Base-by-base conservation (phyloP, 2,113 vertebrate genomes). In the Cyanoramphus novaezelandiae region DNA sequence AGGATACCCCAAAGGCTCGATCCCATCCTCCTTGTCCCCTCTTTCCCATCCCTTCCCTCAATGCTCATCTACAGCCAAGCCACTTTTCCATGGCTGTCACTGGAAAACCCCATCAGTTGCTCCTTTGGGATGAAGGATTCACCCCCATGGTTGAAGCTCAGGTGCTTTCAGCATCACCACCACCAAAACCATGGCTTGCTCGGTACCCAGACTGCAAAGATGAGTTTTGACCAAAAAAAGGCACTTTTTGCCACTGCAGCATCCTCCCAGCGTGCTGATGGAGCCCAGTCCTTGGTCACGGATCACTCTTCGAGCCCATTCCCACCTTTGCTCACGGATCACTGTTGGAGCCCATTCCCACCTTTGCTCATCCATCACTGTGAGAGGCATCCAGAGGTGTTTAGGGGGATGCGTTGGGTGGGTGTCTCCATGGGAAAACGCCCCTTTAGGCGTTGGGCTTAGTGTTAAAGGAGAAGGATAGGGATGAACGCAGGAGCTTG, bases 11-110 rank as follows among this genome's bases (percentile, higher is more conserved):
- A 35, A 59, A 59, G 57, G 21, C 29, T 80, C 33, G 3, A 33
- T 50, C 69, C 82, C 64, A 50, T n/a, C 64, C 18, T 70, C 63
- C 27, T 53, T 9, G 17, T 25, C 69, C 72, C 37, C 47, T 24
- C 64, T 39, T 24, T 29, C 71, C 18, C 25, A 14, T 55, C 59
- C 71, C 21, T 70, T 57, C 44, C 17, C 35, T 27, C 60, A 7
- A 5, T 4, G 3, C 19, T 4, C 25, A 7, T 11, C 72, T 8
- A 6, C 4, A 21, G 33, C 63, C 14, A 11, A 44, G 31, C 62
- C 5, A 2, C 78, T 44, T 11, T 35, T 20, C 67, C 46, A 2
- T 0, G 0, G 6, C 37, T 77, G 23, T 37, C 10, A 17, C 65
- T 9, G 12, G 28, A 50, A 72, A 72, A 77, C 52, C 31, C 64